These are phyloP conservation scores for Drosophila siamana DNA, from an alignment of 2,888 invertebrate species.

Conservation along the genomic window DNA sequence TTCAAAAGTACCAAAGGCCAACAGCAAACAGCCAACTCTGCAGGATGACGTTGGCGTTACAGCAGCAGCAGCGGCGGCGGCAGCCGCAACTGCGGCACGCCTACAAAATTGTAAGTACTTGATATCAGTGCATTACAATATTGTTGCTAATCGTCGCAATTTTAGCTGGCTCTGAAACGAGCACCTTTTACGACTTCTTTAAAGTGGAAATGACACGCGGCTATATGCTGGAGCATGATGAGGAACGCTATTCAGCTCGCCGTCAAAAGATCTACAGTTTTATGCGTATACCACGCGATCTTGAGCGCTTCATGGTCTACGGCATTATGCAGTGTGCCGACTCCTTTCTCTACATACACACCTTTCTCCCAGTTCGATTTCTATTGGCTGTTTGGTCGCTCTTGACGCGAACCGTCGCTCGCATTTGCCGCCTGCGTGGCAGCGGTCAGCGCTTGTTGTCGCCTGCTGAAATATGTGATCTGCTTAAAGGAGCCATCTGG, in stretches of 20 bases:
- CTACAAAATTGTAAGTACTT: conserved; percentile 47
- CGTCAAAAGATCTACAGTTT: conserved; percentile 98
- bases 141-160: background rate
- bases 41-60: conserved; percentile 67
- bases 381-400: conserved; percentile 94
- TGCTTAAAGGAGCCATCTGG: conserved; percentile 96
- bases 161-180: conserved; percentile 51
- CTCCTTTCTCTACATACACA: conserved; percentile 98
- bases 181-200: conserved; percentile 88
- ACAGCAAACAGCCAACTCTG: conserved; percentile 38
- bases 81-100: conserved; percentile 17
- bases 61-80: conserved; percentile 12
- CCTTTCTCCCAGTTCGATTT: conserved; percentile 97
- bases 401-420: conserved; percentile 90
- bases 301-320: conserved; percentile 96
- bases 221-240: conserved; percentile 97
- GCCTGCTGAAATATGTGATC: conserved; percentile 97
- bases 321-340: conserved; percentile 98
- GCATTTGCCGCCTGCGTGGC: conserved; percentile 89
- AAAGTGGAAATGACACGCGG: conserved; percentile 95
- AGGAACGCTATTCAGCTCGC: conserved; percentile 96
- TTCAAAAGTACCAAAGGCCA: conserved; percentile 42
- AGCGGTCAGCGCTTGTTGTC: conserved; percentile 88
- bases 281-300: conserved; percentile 96
- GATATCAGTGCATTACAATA: background rate